Percentiles rank a stretch among this genome's conserved stretches.
Conservation (phyloP, 2,888 invertebrate species). For the Sympetrum striolatum region DNA sequence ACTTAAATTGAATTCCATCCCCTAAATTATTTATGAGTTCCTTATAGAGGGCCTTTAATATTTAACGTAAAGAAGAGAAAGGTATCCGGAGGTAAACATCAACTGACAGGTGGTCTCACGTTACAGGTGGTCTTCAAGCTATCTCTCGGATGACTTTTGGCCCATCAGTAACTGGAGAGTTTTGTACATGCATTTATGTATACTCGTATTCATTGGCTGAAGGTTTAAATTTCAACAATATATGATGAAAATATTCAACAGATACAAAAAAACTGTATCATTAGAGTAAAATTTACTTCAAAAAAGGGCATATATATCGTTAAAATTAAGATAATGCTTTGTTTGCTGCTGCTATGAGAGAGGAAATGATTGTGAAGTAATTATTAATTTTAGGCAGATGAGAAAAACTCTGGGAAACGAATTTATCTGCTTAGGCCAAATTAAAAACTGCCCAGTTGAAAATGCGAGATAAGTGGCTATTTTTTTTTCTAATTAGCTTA, state of each 20-base stretch:
- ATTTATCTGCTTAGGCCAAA: neutral
- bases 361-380: neutral
- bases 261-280: too few relatives aligned
- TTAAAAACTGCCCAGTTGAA: neutral
- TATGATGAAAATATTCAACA: too few relatives aligned
- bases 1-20: too few relatives aligned
- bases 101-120: neutral
- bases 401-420: neutral
- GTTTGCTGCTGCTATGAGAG: neutral
- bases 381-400: neutral
- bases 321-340: too few relatives aligned
- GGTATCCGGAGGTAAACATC: neutral
- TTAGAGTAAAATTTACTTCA: too few relatives aligned
- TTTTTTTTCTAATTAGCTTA: conserved; percentile 3
- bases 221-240: too few relatives aligned
- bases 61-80: neutral
- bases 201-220: too few relatives aligned
- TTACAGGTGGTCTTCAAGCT: neutral
- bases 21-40: too few relatives aligned
- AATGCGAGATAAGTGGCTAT: neutral
- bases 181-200: neutral
- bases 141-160: neutral
- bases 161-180: too few relatives aligned
- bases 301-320: too few relatives aligned
- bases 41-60: too few relatives aligned